Evolutionary conservation across 2,113 vertebrate genomes (phyloP).

Genomic region (Calonectris borealis): DNA sequence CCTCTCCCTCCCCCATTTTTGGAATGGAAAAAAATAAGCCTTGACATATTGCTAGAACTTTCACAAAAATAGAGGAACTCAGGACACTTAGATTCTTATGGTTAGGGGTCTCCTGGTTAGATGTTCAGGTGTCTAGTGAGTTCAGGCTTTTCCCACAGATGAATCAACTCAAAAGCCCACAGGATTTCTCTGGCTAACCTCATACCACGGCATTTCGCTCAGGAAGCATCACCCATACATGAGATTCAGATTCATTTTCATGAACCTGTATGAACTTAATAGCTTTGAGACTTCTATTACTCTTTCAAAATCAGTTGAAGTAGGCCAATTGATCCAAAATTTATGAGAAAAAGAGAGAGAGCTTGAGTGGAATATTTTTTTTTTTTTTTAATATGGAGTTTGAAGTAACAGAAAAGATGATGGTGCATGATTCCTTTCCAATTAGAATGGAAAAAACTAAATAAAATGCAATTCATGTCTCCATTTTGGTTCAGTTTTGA

Average conservation of each 20-base stretch:
- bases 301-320: not conserved
- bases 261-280: not conserved
- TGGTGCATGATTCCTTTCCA: not conserved
- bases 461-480: not conserved
- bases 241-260: not conserved
- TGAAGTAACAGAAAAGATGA: not conserved
- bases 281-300: not conserved
- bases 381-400: not conserved
- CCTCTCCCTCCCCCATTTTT: no score
- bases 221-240: not conserved
- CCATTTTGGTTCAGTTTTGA: not conserved
- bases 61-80: not conserved
- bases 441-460: not conserved
- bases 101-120: not conserved
- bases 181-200: not conserved
- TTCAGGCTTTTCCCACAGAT: not conserved
- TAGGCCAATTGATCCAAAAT: not conserved
- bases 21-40: not conserved
- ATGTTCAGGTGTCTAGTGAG: not conserved
- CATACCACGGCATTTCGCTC: not conserved
- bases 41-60: not conserved
- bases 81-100: not conserved
- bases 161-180: not conserved
- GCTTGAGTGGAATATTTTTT: not conserved
- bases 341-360: not conserved